Percentiles rank a stretch among this genome's conserved stretches.
These are phyloP conservation scores for Pollenia labialis DNA, from an alignment of 2,888 invertebrate species.

Conservation along the genomic window DNA sequence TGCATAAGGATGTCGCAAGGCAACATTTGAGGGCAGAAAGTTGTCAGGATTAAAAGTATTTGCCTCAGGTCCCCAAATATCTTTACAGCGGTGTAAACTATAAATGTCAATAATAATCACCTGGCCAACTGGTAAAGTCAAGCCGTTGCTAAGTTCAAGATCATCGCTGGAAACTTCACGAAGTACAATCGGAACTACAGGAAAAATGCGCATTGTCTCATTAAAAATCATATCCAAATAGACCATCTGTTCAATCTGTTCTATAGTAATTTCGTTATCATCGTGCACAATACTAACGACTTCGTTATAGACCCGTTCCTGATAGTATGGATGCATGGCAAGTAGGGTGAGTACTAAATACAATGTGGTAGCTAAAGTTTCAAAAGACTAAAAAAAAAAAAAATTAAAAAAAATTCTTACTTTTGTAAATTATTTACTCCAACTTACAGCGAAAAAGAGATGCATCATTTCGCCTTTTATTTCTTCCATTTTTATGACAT, in stretches of 20 bases:
- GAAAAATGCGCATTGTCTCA: conserved; percentile 80
- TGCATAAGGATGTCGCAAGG: conserved; percentile 79
- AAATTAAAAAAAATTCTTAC: too few species aligned
- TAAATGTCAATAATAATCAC: conserved; percentile 79
- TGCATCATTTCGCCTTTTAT: not conserved
- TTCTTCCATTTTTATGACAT: not conserved
- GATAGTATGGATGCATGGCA: conserved; percentile 79
- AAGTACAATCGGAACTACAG: conserved; percentile 78
- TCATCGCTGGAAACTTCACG: conserved; percentile 76
- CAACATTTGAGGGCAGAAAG: conserved; percentile 80
- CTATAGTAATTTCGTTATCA: conserved; percentile 76
- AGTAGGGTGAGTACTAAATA: conserved; percentile 76
- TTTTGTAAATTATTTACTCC: not conserved
- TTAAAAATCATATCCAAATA: conserved; percentile 81
- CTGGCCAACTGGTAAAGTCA: conserved; percentile 78
- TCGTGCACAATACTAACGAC: conserved; percentile 74
- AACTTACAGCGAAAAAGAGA: conserved; percentile 20
- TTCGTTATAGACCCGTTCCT: conserved; percentile 79
- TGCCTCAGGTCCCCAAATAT: conserved; percentile 81
- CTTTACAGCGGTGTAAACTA: conserved; percentile 79
- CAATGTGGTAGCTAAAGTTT: conserved; percentile 80
- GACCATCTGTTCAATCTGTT: conserved; percentile 78
- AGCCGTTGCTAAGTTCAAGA: conserved; percentile 76
- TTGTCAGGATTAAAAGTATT: conserved; percentile 82
- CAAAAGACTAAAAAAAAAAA: conserved; percentile 77